Evolutionary conservation across 2,113 vertebrate species (phyloP), one percentile per base, ranked within the genome.

Genomic region (Ginglymostoma cirratum): DNA sequence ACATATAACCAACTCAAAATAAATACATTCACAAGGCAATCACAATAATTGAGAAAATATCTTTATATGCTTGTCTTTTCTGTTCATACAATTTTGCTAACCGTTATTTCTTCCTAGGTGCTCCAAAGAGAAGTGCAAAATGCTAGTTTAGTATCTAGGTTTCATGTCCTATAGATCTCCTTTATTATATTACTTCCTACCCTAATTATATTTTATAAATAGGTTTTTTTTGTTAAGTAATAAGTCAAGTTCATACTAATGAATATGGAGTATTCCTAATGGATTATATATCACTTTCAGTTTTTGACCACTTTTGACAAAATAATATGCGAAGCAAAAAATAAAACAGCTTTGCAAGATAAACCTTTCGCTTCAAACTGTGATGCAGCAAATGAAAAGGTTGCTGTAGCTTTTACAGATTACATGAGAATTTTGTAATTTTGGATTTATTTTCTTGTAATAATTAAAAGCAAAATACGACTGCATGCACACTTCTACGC

Each of bases 191-290:
- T 90, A 65, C 52, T 90, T 90, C 87, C 52, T 61, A 93, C 89
- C 89, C 89, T 67, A 93, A 93, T 93, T 93, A 93, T 93, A 23
- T 93, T 93, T 93, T 93, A 93, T 93, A 93, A 93, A 93, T 95
- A 95, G 27, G 23, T 30, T 72, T 72, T 72, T 72, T 72, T 48
- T 45, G 93, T 72, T 95, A 72, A 45, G 93, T 72, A 95, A 70
- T 95, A 95, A 45, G 66, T 95, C 42, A 55, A 95, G 38, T 95
- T 69, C 93, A 48, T 48, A 42, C 38, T 95, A 95, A 70, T 95
- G 65, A 69, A 69, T 10, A 48, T 45, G 42, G 10, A 70, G 42
- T 45, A 95, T 72, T 95, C 89, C n/a, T 34, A n/a, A 66, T n/a
- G 34, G 61, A 15, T 34, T 66, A 17, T 30, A 15, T n/a, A 24